Evolutionary conservation across 2,797 vertebrate species (phyloP).

Genomic region (Coregonus suidteri): DNA sequence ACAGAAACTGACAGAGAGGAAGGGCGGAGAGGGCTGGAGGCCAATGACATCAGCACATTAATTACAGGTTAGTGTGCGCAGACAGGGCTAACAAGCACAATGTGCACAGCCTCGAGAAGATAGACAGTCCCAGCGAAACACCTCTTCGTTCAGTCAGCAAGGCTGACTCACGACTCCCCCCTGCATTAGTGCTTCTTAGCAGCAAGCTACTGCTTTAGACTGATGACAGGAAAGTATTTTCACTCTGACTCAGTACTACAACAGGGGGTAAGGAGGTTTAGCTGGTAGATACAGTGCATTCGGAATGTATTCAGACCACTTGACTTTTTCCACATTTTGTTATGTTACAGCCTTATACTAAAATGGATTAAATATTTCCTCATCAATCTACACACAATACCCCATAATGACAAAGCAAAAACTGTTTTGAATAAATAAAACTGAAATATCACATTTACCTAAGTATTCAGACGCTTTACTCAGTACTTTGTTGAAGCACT

Average conservation of each 20-base stretch:
- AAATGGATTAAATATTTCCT: too few relatives aligned
- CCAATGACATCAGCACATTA: constrained; percentile 21
- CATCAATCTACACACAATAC: too few relatives aligned
- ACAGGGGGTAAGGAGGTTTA: neutral
- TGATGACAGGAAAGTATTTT: neutral
- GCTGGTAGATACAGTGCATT: neutral
- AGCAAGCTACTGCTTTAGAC: too few relatives aligned
- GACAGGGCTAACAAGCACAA: constrained; percentile 41
- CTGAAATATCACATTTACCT: too few relatives aligned
- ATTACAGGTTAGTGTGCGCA: constrained; percentile 37
- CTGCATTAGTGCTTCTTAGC: neutral
- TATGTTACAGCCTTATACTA: too few relatives aligned
- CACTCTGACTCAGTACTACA: neutral
- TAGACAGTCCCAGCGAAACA: constrained; percentile 31
- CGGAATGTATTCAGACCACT: neutral
- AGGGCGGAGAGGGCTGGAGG: constrained; percentile 1
- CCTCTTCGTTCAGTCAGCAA: constrained; percentile 23
- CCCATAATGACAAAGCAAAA: too few relatives aligned
- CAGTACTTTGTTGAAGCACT: too few relatives aligned
- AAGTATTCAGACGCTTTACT: too few relatives aligned
- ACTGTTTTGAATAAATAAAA: too few relatives aligned
- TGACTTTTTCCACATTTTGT: too few relatives aligned
- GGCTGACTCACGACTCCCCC: constrained; percentile 10
- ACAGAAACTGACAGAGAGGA: constrained; percentile 4
- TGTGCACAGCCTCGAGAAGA: constrained; percentile 34